Base-by-base conservation (phyloP, 2,797 vertebrate species). In the Cynodonichthys magdalenae region DNA sequence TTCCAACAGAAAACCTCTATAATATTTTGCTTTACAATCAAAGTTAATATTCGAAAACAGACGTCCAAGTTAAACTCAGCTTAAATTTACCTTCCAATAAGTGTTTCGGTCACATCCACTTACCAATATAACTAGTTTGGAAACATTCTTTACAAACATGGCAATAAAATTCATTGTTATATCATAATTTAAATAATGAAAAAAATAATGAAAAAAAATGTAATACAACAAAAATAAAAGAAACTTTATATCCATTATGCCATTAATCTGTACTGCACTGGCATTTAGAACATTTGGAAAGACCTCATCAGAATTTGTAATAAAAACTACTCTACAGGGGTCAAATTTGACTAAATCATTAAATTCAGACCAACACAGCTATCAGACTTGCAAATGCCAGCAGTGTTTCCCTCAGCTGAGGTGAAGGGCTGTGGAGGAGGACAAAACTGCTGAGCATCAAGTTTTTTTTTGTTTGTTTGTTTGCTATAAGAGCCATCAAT, bases 331-430 rank as follows among this genome's bases (percentile, higher is more conserved):
- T 69, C 54, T 53, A 68, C 24, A 18, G 55, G 55, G 47, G 53
- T 67, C 36, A n/a, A 50, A 49, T 68, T 44, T 63, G 69, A 73
- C 57, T 55, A 51, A 65, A 70, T 62, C 69, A 28, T 49, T 69
- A n/a, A 53, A 50, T 46, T 42, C 6, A 15, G 19, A 64, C 67
- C 17, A 69, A 63, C 59, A 34, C 71, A 65, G 56, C 79, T 59
- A 72, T 80, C 66, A 68, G 74, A 82, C 82, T 82, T 87, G 83
- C 87, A 89, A 86, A 89, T 85, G 69, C 85, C 75, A 77, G 82
- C 80, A 83, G 59, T 14, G 74, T 65, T 44, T 74, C 60, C 17
- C 24, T 69, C 56, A 29, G 58, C 59, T 57, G 66, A 63, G 41
- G 70, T 64, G 50, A 79, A 80, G 66, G 73, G 68, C 58, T 53